Percentiles rank a stretch among this genome's conserved stretches.
phyloP scores from a whole-genome alignment of 2,888 invertebrate genomes.

The Drosophila yooni region DNA sequence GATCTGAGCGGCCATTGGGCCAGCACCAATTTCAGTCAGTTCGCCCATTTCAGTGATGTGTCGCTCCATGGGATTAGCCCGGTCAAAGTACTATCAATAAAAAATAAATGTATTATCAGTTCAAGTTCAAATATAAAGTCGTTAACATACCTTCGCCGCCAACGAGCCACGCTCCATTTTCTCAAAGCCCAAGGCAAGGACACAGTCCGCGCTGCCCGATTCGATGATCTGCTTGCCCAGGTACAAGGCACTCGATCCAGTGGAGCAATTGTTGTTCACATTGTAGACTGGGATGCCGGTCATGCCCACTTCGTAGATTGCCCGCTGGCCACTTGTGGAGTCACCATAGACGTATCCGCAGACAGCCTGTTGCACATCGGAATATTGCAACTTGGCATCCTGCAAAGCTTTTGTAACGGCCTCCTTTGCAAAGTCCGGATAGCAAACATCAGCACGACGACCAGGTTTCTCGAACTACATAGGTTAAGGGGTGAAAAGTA shows the following conservation, averaged over 20 bases:
- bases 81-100: slow-evolving; percentile 88
- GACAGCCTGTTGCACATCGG: slow-evolving; percentile 94
- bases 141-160: slow-evolving; percentile 87
- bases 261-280: slow-evolving; percentile 99
- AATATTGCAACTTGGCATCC: slow-evolving; percentile 92
- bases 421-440: slow-evolving; percentile 97
- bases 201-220: slow-evolving; percentile 93
- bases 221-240: slow-evolving; percentile 97
- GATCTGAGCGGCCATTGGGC: slow-evolving; percentile 96
- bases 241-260: slow-evolving; percentile 96
- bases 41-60: slow-evolving; percentile 95
- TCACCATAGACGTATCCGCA: slow-evolving; percentile 98
- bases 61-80: slow-evolving; percentile 95
- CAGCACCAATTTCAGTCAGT: slow-evolving; percentile 90
- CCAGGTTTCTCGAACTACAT: slow-evolving; percentile 97
- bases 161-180: slow-evolving; percentile 98
- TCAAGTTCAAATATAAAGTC: too few species aligned
- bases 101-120: neutral
- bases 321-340: slow-evolving; percentile 97
- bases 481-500: slow-evolving; percentile 13
- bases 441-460: slow-evolving; percentile 91
- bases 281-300: slow-evolving; percentile 99
- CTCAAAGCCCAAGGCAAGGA: slow-evolving; percentile 97
- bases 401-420: slow-evolving; percentile 94
- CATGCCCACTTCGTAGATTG: slow-evolving; percentile 96